These are phyloP conservation scores for Yasuhikotakia modesta DNA, from an alignment of 2,797 vertebrate species.

Conservation along the genomic window DNA sequence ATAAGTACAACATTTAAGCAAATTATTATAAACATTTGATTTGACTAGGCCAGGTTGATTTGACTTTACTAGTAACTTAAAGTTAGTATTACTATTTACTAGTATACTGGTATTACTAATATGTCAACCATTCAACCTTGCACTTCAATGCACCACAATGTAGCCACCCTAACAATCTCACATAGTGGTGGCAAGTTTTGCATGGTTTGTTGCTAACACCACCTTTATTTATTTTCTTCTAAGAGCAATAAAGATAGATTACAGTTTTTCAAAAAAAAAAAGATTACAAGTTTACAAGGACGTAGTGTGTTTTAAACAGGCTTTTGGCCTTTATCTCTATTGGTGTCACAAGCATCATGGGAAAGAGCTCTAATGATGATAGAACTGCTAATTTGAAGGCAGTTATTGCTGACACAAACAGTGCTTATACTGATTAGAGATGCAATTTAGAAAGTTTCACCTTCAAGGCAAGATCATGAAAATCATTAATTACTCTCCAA, in stretches of 20 bases:
- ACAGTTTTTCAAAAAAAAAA: too few species aligned
- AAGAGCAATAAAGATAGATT: neutral
- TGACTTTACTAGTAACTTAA: too few species aligned
- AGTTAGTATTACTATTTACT: too few species aligned
- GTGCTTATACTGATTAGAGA: conserved; percentile 57
- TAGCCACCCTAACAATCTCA: neutral
- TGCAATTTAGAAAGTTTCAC: conserved; percentile 59
- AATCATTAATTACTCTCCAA: conserved; percentile 59
- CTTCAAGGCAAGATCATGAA: conserved; percentile 57
- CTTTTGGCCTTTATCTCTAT: conserved; percentile 50
- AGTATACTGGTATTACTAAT: too few species aligned
- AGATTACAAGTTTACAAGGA: conserved; percentile 30
- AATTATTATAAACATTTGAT: neutral
- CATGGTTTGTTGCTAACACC: neutral
- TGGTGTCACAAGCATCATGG: conserved; percentile 42
- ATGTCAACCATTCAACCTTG: too few species aligned
- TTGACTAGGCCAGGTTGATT: neutral
- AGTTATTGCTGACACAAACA: conserved; percentile 62
- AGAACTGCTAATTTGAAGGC: conserved; percentile 59
- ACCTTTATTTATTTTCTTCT: neutral
- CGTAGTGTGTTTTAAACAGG: conserved; percentile 10
- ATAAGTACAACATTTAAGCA: neutral
- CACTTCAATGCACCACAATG: too few species aligned
- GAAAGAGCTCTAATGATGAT: conserved; percentile 54
- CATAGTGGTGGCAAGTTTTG: neutral